Percentiles rank a stretch among this genome's conserved stretches.
These are phyloP conservation scores for Capromys pilorides DNA, from an alignment of 2,797 vertebrate species.

Conservation along the genomic window DNA sequence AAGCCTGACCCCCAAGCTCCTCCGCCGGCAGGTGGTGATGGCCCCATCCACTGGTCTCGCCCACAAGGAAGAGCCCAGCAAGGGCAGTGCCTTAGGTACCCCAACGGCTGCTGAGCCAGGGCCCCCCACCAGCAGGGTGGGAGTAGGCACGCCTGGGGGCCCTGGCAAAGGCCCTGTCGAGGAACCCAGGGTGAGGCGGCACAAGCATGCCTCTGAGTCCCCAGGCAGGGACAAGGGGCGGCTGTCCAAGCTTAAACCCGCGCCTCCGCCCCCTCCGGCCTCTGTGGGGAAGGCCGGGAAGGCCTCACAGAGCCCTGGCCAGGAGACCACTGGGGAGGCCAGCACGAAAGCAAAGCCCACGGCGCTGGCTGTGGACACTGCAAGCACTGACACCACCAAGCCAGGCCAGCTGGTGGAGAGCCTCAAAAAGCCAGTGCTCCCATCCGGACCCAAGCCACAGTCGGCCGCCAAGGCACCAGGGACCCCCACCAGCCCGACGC, in stretches of 20 bases:
- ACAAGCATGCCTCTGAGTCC: constrained; percentile 89
- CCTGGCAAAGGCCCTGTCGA: constrained; percentile 88
- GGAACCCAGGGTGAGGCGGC: constrained; percentile 90
- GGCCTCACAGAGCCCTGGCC: constrained; percentile 88
- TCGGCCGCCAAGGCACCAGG: constrained; percentile 82
- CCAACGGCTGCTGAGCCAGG: constrained; percentile 79
- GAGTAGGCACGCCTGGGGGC: constrained; percentile 81
- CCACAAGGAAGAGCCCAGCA: constrained; percentile 86
- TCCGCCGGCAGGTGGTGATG: constrained; percentile 86
- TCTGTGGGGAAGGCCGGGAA: constrained; percentile 87
- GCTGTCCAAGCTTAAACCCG: constrained; percentile 92
- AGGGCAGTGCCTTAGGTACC: constrained; percentile 88
- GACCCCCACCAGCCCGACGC: constrained; percentile 70
- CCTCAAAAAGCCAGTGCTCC: constrained; percentile 88
- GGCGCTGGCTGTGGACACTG: constrained; percentile 83
- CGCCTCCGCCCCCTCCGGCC: constrained; percentile 91
- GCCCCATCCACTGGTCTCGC: constrained; percentile 69
- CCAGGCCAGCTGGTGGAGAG: constrained; percentile 85
- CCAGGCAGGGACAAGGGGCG: constrained; percentile 91
- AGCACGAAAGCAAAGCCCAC: constrained; percentile 87
- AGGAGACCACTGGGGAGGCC: constrained; percentile 86
- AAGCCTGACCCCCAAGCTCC: constrained; percentile 91
- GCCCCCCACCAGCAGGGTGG: constrained; percentile 87
- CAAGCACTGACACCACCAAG: constrained; percentile 80
- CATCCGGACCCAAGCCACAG: constrained; percentile 90